Evolutionary conservation across 2,888 invertebrate species (phyloP).

Genomic region (Habrosyne pyritoides): DNA sequence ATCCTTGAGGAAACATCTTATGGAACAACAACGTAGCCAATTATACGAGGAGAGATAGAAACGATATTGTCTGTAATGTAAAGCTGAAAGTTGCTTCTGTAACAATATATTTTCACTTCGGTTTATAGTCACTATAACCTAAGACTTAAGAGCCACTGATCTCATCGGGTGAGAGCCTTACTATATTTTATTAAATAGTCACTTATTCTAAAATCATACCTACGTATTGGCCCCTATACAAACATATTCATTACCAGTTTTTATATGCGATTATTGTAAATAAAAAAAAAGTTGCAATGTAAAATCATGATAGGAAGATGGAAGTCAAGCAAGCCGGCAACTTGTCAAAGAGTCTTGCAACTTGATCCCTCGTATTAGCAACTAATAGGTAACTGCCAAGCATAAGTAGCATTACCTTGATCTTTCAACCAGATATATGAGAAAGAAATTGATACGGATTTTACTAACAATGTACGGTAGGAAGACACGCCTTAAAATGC

Average conservation of each 20-base stretch:
- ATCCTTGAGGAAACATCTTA: conserved; percentile 11
- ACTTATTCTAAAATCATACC: neutral
- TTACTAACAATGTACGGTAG: conserved; percentile 5
- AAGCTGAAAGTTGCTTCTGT: neutral
- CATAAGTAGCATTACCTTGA: conserved; percentile 5
- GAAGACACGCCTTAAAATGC: conserved; percentile 20
- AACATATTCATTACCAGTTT: too few relatives aligned
- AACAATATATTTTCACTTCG: neutral
- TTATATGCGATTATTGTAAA: too few relatives aligned
- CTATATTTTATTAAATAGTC: too few relatives aligned
- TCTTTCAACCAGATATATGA: conserved; percentile 9
- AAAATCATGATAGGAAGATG: too few relatives aligned
- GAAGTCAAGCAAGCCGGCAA: too few relatives aligned
- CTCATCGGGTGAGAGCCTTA: too few relatives aligned
- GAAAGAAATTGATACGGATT: conserved; percentile 18
- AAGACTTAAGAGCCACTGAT: too few relatives aligned
- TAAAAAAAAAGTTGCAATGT: too few relatives aligned
- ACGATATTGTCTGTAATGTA: neutral
- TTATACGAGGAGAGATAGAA: neutral
- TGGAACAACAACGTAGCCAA: neutral
- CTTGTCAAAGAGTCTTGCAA: neutral
- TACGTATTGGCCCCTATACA: neutral
- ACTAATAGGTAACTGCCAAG: conserved; percentile 4
- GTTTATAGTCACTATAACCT: too few relatives aligned
- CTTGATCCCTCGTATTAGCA: neutral